Base-by-base conservation (phyloP, 2,113 vertebrate genomes). In the Orycteropus afer region DNA sequence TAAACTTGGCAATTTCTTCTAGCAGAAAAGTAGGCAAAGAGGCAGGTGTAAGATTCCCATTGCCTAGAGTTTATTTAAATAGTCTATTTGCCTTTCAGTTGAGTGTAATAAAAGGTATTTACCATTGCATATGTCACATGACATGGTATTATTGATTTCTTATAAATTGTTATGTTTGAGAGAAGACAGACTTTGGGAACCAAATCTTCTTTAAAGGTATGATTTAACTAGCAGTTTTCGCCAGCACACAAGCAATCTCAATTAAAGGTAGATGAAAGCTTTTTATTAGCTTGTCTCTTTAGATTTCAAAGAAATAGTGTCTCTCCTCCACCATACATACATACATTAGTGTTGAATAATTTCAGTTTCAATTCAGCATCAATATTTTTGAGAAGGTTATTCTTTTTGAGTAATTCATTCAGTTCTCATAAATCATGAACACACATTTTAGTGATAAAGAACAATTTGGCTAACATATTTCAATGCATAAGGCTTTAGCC, bases 21-120 rank as follows among this genome's bases (percentile, higher is more conserved):
- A 94, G 95, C 22, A 67, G 76, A 91, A 96, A 94, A 84, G 84
- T 40, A 94, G 80, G 34, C 59, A 81, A 76, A 71, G 76, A 85
- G 77, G 65, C 88, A 0, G 0, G 65, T 92, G 45, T 95, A 55
- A 47, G 91, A 18, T 93, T 82, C 77, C 0, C 6, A 67, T 27
- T 91, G 71, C 90, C 59, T 69, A 37, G n/a, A 23, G 65, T 92
- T 96, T 96, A 79, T 90, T 96, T 89, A 76, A 96, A 97, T 80
- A 25, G 69, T 5, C 53, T 80, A 86, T 90, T 97, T 90, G 29
- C 45, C 83, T 90, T 97, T 93, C 47, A 73, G 49, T 91, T 96
- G 59, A 67, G 29, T 61, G 25, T 76, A 92, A 95, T 74, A 83
- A 97, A 92, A 96, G 65, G 23, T 91, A 96, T 94, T 97, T 97